Base-by-base conservation (phyloP, 2,113 vertebrate species). In the Malurus cyaneus region DNA sequence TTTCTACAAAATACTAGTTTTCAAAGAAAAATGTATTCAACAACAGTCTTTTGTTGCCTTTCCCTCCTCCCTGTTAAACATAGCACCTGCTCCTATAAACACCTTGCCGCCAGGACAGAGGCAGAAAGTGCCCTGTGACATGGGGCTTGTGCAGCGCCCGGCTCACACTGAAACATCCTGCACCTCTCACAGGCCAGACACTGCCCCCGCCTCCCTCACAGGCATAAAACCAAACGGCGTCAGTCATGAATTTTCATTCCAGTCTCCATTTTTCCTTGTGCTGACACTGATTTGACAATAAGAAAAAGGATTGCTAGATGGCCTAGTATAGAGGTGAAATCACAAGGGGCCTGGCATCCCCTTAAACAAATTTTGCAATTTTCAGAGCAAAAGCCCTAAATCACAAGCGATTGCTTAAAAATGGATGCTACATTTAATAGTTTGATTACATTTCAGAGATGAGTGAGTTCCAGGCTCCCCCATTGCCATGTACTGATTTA, bases 61-160 rank as follows among this genome's bases (percentile, higher is more conserved):
- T 3, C 1, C 0, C 5, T 4, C 0, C 10, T 1, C 8, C 8
- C 18, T 0, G 25, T 20, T 19, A n/a, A 62, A 34, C 21, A 1
- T 10, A 8, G 11, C 78, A 54, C 80, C 77, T 65, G 59, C 50
- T 61, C 49, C 4, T 5, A 8, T 0, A 16, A 42, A 39, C 25
- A 14, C 10, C 3, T 19, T 4, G 1, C 1, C 36, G 2, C 24
- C 2, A 3, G 41, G 41, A 47, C 46, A 67, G 19, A 39, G 70
- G 12, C 41, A 60, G 53, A n/a, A 76, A 14, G 4, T 41, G 59
- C 32, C 3, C 20, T 1, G 6, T 2, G 52, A 14, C 25, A 1
- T 0, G 21, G 9, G 83, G 50, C 77, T 59, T 17, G 19, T 3
- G 12, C 44, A 57, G 72, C 34, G 4, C 41, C 5, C 15, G 5